A percentile compares a stretch with the other conserved stretches of the same genome.
Conservation (phyloP, 2,888 invertebrate species). For the Caenorhabditis zanzibari region DNA sequence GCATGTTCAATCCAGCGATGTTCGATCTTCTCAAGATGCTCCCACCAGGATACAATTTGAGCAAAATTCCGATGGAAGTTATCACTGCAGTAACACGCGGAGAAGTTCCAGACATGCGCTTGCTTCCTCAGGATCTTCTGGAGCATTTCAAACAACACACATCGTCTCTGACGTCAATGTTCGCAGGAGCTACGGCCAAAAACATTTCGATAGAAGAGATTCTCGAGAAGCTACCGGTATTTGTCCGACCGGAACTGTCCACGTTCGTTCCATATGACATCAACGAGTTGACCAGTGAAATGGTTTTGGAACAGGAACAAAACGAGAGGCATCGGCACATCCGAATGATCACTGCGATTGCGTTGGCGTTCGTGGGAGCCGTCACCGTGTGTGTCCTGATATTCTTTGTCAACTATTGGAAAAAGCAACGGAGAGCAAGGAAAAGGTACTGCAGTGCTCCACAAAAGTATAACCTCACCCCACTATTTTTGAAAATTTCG, state of each 20-base stretch:
- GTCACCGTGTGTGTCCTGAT: constrained; percentile 76
- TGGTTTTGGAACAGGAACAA: constrained; percentile 73
- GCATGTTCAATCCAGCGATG: constrained; percentile 59
- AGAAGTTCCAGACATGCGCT: constrained; percentile 80
- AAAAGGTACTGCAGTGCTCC: too few relatives aligned
- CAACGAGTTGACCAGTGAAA: constrained; percentile 79
- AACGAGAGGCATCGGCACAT: constrained; percentile 64
- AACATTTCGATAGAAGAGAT: constrained; percentile 80
- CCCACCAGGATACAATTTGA: constrained; percentile 75
- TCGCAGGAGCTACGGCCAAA: constrained; percentile 65
- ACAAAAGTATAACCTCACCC: too few relatives aligned
- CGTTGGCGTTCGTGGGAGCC: constrained; percentile 77
- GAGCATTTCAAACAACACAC: constrained; percentile 78
- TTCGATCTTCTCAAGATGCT: constrained; percentile 72
- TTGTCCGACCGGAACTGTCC: constrained; percentile 75
- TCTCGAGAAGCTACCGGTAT: constrained; percentile 79
- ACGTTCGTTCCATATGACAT: constrained; percentile 83
- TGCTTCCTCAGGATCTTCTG: constrained; percentile 79
- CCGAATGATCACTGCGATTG: constrained; percentile 77
- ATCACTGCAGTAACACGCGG: constrained; percentile 76
- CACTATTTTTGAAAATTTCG: too few relatives aligned
- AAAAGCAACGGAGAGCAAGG: constrained; percentile 59
- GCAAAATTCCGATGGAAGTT: constrained; percentile 73
- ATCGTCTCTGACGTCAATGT: constrained; percentile 73
- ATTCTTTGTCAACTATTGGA: constrained; percentile 86